These are phyloP conservation scores for Esox masquinongy DNA, from an alignment of 2,797 vertebrate species.

Conservation along the genomic window DNA sequence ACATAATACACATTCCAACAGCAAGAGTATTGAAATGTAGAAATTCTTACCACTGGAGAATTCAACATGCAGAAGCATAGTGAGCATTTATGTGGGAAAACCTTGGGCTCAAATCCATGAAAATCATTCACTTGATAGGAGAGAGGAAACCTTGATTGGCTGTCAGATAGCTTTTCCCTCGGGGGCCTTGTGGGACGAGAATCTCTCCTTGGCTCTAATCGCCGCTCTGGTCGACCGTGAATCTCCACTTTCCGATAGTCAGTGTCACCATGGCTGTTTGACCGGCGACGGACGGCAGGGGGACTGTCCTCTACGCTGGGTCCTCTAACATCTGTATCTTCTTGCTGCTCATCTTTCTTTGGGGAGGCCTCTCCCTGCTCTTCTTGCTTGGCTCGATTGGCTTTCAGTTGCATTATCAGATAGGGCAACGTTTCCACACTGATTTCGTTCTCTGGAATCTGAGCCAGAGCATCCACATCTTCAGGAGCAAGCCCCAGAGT, in stretches of 20 bases:
- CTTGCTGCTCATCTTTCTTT: background rate
- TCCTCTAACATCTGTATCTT: slow-evolving; percentile 18
- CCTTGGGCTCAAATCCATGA: slow-evolving; percentile 17
- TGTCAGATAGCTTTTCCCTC: slow-evolving; percentile 26
- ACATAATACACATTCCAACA: background rate
- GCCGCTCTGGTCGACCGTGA: slow-evolving; percentile 19
- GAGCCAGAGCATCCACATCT: slow-evolving; percentile 77
- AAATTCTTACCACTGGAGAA: slow-evolving; percentile 19
- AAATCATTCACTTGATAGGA: slow-evolving; percentile 31
- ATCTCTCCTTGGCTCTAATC: slow-evolving; percentile 23
- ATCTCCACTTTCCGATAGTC: slow-evolving; percentile 30
- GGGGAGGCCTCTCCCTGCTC: background rate
- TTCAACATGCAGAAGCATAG: slow-evolving; percentile 28
- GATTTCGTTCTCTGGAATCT: slow-evolving; percentile 79
- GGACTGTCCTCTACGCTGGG: slow-evolving; percentile 8
- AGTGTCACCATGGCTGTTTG: slow-evolving; percentile 26
- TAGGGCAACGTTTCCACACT: slow-evolving; percentile 78
- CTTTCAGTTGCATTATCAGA: slow-evolving; percentile 79
- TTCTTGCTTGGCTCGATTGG: slow-evolving; percentile 32
- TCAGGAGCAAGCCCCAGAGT: slow-evolving; percentile 79
- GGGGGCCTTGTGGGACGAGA: slow-evolving; percentile 33
- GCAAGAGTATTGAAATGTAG: background rate
- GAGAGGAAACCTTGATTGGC: slow-evolving; percentile 10
- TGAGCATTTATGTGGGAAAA: slow-evolving; percentile 34
- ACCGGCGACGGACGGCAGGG: slow-evolving; percentile 13